Conservation (phyloP, 2,797 vertebrate genomes). For the Sebastes steindachneri region DNA sequence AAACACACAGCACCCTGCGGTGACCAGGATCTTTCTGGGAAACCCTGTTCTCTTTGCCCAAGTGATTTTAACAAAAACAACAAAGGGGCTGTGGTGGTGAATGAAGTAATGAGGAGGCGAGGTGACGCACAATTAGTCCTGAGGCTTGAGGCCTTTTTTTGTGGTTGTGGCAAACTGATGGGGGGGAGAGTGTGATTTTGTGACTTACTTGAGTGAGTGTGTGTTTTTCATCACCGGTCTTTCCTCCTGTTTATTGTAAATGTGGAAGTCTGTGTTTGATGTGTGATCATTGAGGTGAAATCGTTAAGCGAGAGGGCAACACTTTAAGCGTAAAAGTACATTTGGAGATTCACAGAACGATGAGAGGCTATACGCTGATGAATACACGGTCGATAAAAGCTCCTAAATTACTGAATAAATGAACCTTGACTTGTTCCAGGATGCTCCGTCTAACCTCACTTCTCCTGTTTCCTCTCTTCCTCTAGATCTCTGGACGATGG, state of each 20-base stretch:
- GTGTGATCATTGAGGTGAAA: background rate
- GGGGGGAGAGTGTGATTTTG: constrained; percentile 19
- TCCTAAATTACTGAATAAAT: background rate
- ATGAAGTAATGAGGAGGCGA: constrained; percentile 54
- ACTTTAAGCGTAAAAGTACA: background rate
- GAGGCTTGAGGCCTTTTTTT: constrained; percentile 39
- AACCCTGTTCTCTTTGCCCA: constrained; percentile 38
- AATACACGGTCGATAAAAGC: background rate
- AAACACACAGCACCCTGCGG: constrained; percentile 33
- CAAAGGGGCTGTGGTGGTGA: constrained; percentile 37
- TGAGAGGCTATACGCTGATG: background rate
- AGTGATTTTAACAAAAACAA: constrained; percentile 47
- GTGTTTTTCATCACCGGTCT: constrained; percentile 38
- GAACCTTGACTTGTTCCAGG: background rate
- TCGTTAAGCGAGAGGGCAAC: background rate
- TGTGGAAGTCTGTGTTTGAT: background rate
- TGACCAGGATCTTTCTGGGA: constrained; percentile 51
- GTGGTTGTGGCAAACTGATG: constrained; percentile 48
- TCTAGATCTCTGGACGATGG: constrained; percentile 70
- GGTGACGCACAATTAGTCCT: constrained; percentile 65
- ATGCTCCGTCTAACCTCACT: constrained; percentile 15
- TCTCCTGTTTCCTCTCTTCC: constrained; percentile 28
- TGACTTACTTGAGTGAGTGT: constrained; percentile 38
- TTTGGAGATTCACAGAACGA: background rate
- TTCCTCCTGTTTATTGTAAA: background rate